phyloP scores from a whole-genome alignment of 1,140 invertebrate genomes.

The Delia radicum region DNA sequence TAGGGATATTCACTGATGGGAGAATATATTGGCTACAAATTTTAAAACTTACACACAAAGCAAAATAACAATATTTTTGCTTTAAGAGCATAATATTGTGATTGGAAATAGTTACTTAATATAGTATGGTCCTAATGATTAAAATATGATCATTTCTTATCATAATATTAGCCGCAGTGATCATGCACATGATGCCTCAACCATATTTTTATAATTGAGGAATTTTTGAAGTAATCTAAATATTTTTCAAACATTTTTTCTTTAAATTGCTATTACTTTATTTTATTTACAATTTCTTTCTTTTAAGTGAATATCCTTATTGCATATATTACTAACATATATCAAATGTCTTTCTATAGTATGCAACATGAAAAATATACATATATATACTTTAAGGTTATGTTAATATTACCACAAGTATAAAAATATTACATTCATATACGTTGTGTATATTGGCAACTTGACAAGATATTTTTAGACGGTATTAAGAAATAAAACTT shows the following conservation, averaged over 20 bases:
- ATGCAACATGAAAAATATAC: no score
- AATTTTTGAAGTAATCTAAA: background rate
- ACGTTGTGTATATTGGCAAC: slow-evolving; percentile 1
- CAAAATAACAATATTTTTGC: no score
- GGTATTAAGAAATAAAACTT: background rate
- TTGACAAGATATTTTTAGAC: background rate
- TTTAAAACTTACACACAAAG: no score
- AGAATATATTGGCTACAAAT: no score
- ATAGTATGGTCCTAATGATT: no score
- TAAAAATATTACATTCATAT: background rate
- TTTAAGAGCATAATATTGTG: no score
- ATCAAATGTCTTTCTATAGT: background rate
- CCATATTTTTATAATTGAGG: no score
- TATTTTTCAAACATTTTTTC: background rate
- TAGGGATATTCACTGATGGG: background rate
- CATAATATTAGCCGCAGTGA: no score
- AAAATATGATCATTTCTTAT: no score
- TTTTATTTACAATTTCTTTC: background rate
- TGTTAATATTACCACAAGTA: slow-evolving; percentile 5
- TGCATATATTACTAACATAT: background rate
- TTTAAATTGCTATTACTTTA: background rate
- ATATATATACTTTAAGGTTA: background rate
- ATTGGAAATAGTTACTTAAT: no score
- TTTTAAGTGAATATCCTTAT: background rate
- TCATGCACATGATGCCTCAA: no score